phyloP scores from a whole-genome alignment of 1,140 invertebrate species.

The Heliconius hewitsoni region DNA sequence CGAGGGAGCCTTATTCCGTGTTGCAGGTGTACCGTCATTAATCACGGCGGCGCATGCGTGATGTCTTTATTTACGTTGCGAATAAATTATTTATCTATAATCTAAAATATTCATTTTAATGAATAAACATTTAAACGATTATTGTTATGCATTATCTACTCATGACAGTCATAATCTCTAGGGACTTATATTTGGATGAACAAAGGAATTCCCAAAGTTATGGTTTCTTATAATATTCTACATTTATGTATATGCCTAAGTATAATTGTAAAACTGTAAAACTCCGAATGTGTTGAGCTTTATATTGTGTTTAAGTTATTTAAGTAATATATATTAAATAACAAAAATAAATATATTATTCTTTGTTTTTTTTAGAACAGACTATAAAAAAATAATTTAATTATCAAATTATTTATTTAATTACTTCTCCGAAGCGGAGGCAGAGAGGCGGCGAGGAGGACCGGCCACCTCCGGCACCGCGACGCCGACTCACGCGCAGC shows the following conservation, averaged over 20 bases:
- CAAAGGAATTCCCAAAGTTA: no score
- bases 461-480: conserved; percentile 51
- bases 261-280: no score
- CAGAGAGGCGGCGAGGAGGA: background rate
- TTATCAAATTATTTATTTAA: conserved; percentile 1
- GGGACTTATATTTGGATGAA: no score
- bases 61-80: conserved; percentile 20
- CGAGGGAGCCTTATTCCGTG: background rate
- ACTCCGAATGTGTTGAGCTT: no score
- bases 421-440: conserved; percentile 7
- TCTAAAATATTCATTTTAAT: conserved; percentile 23
- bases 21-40: conserved; percentile 11
- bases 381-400: no score
- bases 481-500: background rate
- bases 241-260: no score
- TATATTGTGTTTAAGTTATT: background rate
- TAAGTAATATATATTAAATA: no score
- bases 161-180: no score
- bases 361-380: no score
- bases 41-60: conserved; percentile 7
- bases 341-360: background rate
- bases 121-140: conserved; percentile 16
- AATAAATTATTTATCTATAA: conserved; percentile 26
- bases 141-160: background rate
- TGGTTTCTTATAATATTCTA: no score